A percentile compares a stretch with the other conserved stretches of the same genome.
Conservation (phyloP, 2,113 vertebrate species). For the Coreoperca whiteheadi region DNA sequence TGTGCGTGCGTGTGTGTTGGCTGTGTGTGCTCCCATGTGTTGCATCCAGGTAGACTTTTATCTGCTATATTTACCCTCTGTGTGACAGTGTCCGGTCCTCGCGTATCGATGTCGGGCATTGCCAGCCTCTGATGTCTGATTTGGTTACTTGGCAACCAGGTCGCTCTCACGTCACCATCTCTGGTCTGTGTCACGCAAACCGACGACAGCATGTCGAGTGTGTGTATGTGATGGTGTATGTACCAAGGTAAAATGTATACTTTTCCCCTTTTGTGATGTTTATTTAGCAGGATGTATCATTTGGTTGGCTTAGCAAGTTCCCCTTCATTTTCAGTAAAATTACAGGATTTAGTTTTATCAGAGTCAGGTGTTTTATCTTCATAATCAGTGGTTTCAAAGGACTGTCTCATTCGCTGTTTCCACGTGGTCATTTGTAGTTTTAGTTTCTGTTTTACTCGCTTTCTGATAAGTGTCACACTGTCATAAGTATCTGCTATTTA, state of each 20-base stretch:
- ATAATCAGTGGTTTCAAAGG: constrained; percentile 22
- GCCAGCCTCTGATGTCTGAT: constrained; percentile 38
- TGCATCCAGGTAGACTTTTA: constrained; percentile 13
- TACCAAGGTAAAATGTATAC: constrained; percentile 7
- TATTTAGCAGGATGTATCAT: constrained; percentile 21
- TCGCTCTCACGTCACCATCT: constrained; percentile 18
- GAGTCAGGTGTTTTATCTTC: constrained; percentile 8
- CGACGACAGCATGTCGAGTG: not conserved
- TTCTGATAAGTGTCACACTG: not conserved
- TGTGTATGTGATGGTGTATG: constrained; percentile 10
- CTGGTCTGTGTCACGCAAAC: constrained; percentile 23
- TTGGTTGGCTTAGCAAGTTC: constrained; percentile 1
- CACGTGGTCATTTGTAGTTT: not conserved
- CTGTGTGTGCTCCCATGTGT: not conserved
- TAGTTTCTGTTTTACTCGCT: not conserved
- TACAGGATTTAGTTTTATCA: constrained; percentile 34
- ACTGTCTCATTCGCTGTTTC: not conserved
- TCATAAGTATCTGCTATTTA: not conserved
- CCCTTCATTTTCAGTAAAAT: constrained; percentile 33
- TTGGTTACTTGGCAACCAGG: constrained; percentile 59
- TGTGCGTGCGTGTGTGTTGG: not conserved
- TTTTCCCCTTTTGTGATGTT: constrained; percentile 25
- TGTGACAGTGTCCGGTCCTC: constrained; percentile 11
- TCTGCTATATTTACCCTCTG: constrained; percentile 14
- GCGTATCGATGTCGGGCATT: constrained; percentile 32